Base-by-base conservation (phyloP, 1,140 invertebrate species). In the Brachionus rubens region DNA sequence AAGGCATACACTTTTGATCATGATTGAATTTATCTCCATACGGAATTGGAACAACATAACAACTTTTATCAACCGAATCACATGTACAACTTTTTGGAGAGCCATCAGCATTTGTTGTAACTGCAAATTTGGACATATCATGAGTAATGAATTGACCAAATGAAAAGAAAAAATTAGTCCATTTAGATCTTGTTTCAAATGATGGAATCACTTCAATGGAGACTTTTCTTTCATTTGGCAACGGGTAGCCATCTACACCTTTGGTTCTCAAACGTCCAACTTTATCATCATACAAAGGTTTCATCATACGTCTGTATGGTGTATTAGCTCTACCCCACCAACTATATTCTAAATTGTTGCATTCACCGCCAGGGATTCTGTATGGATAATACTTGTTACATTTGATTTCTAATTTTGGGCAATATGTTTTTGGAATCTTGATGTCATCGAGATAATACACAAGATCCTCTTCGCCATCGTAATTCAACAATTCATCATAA, bases 331-430 rank as follows among this genome's bases (percentile, higher is more conserved):
- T 88, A 0, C 92, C 93, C 85, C 87, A 91, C 1, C 84, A 83
- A 5, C 89, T 88, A 78, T 91, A 83, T 41, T 91, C 87, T 0
- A 96, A 89, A 83, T 98, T 98, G 82, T 94, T 94, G 81, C 93
- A 94, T 40, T 87, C 88, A 0, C 92, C 92, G 78, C 92, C 90
- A 19, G 88, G 85, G 0, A 86, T 87, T 76, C 93, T 82, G 82
- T 90, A 95, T 9, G 26, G 43, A 19, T 76, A 56, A 41, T 76
- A 36, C 6, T 14, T 14, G 19, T 76, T 28, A 62, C 72, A 76
- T 26, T 54, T 50, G 28, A 48, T 48, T 4, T 72, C 33, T 5
- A 40, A 24, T n/a, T 12, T 48, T 12, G 68, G 46, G 41, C 68
- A 72, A 43, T 24, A 65, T 43, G 16, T 41, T 43, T 12, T 7